A percentile compares a stretch with the other conserved stretches of the same genome.
phyloP scores from a whole-genome alignment of 2,888 invertebrate genomes.

The Schizaphis graminum region DNA sequence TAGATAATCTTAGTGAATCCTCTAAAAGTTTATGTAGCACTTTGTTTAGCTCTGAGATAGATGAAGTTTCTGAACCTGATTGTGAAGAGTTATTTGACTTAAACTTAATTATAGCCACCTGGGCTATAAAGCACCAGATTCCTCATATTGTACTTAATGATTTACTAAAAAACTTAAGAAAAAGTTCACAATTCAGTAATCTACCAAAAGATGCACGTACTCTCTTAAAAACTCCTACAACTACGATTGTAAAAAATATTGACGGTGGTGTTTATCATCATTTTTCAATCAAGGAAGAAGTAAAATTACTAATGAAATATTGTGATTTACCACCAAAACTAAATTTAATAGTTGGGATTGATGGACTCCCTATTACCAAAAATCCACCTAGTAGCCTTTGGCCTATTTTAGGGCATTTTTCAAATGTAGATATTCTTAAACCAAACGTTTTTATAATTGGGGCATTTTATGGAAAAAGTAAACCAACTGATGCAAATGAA shows the following conservation, averaged over 20 bases:
- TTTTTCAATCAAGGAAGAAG: not conserved
- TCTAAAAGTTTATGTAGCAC: too few species aligned
- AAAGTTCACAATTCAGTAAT: not conserved
- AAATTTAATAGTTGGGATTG: conserved; percentile 35
- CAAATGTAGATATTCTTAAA: not conserved
- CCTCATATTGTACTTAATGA: not conserved
- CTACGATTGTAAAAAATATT: not conserved
- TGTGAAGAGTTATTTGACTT: conserved; percentile 10
- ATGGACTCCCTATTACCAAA: conserved; percentile 39
- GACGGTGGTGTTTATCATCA: not conserved
- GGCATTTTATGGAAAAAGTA: conserved; percentile 57
- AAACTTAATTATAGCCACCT: not conserved
- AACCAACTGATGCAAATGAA: conserved; percentile 44
- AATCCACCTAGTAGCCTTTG: conserved; percentile 39
- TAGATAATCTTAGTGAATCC: too few species aligned
- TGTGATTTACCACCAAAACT: conserved; percentile 4
- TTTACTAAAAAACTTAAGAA: conserved; percentile 10
- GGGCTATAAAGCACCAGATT: not conserved
- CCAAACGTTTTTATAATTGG: conserved; percentile 53
- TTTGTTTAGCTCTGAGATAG: too few species aligned
- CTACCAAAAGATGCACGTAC: not conserved
- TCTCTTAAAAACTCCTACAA: not conserved
- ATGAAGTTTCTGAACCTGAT: too few species aligned
- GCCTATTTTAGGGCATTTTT: conserved; percentile 53
- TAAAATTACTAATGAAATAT: too few species aligned